Evolutionary conservation across 1,140 invertebrate genomes (phyloP).

Genomic region (Ceratina japonica): DNA sequence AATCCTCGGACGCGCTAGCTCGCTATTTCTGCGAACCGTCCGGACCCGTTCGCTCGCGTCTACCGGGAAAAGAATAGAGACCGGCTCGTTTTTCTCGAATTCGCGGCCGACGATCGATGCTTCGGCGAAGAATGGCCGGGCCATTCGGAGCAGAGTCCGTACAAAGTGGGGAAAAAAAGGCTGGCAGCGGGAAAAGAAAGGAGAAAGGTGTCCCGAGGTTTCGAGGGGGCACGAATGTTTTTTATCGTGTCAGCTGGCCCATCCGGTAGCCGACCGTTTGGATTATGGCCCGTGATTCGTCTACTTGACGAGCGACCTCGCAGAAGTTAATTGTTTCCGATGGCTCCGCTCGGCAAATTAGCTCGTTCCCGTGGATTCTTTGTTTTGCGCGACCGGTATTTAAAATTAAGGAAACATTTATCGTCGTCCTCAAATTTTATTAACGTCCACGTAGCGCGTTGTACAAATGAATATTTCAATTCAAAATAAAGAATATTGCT

Average conservation of each 20-base stretch:
- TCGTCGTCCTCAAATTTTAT: background rate
- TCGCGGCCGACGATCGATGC: conserved; percentile 30
- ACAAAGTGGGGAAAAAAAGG: conserved; percentile 15
- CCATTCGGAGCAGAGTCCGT: conserved; percentile 45
- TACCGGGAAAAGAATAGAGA: conserved; percentile 1
- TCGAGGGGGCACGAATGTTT: conserved; percentile 40
- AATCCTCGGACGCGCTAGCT: background rate
- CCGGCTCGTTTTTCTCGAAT: conserved; percentile 46
- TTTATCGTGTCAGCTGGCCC: conserved; percentile 50
- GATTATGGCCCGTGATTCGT: conserved; percentile 38
- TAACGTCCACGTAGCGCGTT: no score
- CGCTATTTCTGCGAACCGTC: background rate
- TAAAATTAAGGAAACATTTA: background rate
- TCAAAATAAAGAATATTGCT: no score
- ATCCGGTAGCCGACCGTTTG: background rate
- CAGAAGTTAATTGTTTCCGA: conserved; percentile 28
- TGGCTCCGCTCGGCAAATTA: no score
- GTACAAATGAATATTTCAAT: no score
- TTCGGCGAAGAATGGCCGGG: conserved; percentile 38
- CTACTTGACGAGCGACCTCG: conserved; percentile 4
- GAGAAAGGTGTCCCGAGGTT: conserved; percentile 12
- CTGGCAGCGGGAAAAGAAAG: conserved; percentile 8
- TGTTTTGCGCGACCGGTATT: background rate
- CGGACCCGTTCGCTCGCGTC: conserved; percentile 8
- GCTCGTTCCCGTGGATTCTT: background rate